Percentiles rank a stretch among this genome's conserved stretches.
phyloP scores from a whole-genome alignment of 2,113 vertebrate species.

The Gila orcuttii region DNA sequence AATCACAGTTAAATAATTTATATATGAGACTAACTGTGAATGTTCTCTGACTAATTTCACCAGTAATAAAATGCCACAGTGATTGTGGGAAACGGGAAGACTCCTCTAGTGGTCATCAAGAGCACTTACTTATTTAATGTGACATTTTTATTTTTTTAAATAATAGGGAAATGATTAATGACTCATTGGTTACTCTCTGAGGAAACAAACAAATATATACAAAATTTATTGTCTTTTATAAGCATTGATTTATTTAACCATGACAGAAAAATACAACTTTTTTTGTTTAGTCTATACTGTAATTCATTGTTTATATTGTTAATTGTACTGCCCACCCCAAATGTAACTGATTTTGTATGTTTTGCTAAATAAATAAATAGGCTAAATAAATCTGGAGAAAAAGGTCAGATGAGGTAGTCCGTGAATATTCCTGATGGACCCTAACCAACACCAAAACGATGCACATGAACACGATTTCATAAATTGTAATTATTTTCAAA shows the following conservation, averaged over 20 bases:
- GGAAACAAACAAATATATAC: no score
- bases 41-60: no score
- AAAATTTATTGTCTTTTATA: neutral
- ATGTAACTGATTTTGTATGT: neutral
- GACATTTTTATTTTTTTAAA: no score
- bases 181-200: no score
- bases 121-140: neutral
- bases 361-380: neutral
- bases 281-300: no score
- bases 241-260: neutral
- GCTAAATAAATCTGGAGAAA: neutral
- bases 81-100: no score
- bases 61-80: no score
- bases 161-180: no score
- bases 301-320: neutral
- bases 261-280: neutral
- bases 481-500: neutral
- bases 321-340: neutral
- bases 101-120: no score
- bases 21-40: no score
- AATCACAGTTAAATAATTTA: no score
- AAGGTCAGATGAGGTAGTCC: constrained; percentile 32
- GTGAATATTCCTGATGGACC: constrained; percentile 22
- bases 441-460: neutral
- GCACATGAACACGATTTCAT: neutral